A percentile compares a stretch with the other conserved stretches of the same genome.
phyloP scores from a whole-genome alignment of 2,113 vertebrate genomes.

The Agapornis roseicollis region DNA sequence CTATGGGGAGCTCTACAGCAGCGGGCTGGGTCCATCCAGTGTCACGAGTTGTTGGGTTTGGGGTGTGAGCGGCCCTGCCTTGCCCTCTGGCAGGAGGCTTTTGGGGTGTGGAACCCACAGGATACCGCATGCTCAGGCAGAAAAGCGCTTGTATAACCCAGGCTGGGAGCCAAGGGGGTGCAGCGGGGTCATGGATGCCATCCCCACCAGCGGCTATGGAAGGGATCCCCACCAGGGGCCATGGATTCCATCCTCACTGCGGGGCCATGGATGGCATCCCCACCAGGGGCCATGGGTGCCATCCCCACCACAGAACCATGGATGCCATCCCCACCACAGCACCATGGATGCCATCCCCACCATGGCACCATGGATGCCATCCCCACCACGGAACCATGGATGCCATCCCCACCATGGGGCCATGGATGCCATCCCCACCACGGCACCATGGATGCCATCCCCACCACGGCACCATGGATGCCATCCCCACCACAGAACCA shows the following conservation, averaged over 20 bases:
- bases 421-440: accelerated
- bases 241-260: background rate
- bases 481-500: too few species aligned
- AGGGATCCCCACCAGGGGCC: background rate
- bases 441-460: background rate
- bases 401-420: too few species aligned
- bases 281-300: too few species aligned
- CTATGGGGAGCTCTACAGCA: accelerated
- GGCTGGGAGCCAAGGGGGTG: background rate
- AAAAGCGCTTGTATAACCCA: accelerated
- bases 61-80: background rate
- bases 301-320: too few species aligned
- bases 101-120: background rate
- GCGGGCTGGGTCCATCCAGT: background rate
- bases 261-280: background rate
- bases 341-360: too few species aligned
- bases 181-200: accelerated
- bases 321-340: background rate
- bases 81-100: background rate
- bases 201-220: background rate
- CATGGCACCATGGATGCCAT: too few species aligned
- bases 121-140: background rate
- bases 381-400: too few species aligned
- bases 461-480: too few species aligned
- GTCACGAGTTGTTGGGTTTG: accelerated